Percentiles rank a stretch among this genome's conserved stretches.
phyloP scores from a whole-genome alignment of 2,888 invertebrate genomes.

The Eustalomyia histrio region DNA sequence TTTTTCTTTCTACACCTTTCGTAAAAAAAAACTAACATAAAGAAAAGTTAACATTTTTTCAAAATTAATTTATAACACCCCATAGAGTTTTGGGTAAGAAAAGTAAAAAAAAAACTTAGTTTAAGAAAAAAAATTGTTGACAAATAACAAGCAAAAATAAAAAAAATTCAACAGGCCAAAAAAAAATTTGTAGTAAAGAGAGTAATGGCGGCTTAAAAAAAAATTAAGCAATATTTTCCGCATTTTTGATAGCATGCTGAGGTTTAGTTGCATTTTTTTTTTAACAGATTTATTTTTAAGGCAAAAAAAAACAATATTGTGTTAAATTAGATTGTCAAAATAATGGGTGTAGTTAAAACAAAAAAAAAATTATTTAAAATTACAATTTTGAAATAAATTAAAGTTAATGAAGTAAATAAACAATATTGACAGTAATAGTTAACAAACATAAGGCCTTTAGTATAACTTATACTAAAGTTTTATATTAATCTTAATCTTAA shows the following conservation, averaged over 20 bases:
- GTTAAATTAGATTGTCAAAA: conserved; percentile 13
- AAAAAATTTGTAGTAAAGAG: conserved; percentile 13
- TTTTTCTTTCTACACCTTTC: conserved; percentile 4
- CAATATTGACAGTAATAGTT: too few relatives aligned
- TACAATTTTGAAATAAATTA: not conserved
- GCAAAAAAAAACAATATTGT: conserved; percentile 1
- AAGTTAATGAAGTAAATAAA: not conserved
- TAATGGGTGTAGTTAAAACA: not conserved
- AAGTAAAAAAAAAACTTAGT: not conserved
- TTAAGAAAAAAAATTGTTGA: conserved; percentile 22
- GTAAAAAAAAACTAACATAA: not conserved
- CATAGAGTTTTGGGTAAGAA: conserved; percentile 12
- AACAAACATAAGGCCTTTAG: too few relatives aligned
- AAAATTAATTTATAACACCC: conserved; percentile 34
- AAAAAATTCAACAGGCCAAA: not conserved
- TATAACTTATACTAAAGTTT: too few relatives aligned
- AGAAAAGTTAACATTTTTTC: not conserved
- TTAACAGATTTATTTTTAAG: conserved; percentile 3
- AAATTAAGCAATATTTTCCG: conserved; percentile 59
- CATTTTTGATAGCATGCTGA: conserved; percentile 58
- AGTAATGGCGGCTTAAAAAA: conserved; percentile 22
- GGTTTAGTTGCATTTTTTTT: conserved; percentile 21
- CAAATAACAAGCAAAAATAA: conserved; percentile 30
- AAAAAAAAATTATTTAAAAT: too few relatives aligned
- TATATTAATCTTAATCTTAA: too few relatives aligned